Base-by-base conservation (phyloP, 2,113 vertebrate species). In the Triplophysa tibetana region DNA sequence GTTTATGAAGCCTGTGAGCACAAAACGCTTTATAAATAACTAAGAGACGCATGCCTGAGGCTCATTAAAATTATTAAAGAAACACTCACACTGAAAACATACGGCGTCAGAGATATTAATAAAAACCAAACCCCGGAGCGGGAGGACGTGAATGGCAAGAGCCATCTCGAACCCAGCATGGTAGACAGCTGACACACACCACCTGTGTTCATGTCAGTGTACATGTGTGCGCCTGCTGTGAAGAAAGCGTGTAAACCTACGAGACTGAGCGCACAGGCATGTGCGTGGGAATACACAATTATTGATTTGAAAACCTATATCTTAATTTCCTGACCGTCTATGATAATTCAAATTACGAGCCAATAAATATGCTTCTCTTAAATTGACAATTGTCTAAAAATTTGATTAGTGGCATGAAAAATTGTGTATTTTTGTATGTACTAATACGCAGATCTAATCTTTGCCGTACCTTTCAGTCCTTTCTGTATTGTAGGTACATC, bases 11-110 rank as follows among this genome's bases (percentile, higher is more conserved):
- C 87, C 88, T 84, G 85, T 88, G 87, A 88, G 88, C 88, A 90
- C 88, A 91, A 90, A 91, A 88, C 87, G 87, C 88, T 87, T 89
- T 90, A 91, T 91, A 90, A 92, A 92, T 91, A 92, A 91, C 90
- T 83, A 70, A 86, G 87, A 86, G 87, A 88, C 88, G 84, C 81
- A 89, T 90, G 88, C 86, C 81, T 43, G 10, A 19, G 56, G 80
- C 86, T 87, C 86, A 91, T 90, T 90, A 88, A 88, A 90, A 90
- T 89, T 52, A 52, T 16, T 88, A 89, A 63, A 83, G 54, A 77
- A 81, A 61, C 54, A 62, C 70, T 60, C 62, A 70, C 56, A 62
- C 79, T 69, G 63, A 82, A 79, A 85, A 73, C 58, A 72, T 58
- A 82, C 67, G 21, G 76, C 23, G 52, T 66, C 58, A 26, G 17